Conservation (phyloP, 2,888 invertebrate species). For the Balanococcus diminutus region DNA sequence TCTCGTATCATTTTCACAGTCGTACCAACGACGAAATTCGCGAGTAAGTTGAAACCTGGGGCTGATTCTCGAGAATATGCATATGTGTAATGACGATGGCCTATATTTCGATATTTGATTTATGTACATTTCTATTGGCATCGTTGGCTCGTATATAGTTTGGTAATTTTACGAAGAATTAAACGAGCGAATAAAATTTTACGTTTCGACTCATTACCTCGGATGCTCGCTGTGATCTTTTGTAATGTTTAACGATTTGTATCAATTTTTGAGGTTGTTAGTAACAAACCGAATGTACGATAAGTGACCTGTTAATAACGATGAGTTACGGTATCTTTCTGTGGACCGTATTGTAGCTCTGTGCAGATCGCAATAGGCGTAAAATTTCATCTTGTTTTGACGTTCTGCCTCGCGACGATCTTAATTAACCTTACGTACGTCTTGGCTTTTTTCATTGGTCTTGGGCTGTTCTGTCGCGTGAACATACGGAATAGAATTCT, state of each 20-base stretch:
- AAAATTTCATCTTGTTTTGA: constrained; percentile 7
- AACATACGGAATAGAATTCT: not conserved
- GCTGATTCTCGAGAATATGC: not conserved
- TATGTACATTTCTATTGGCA: not conserved
- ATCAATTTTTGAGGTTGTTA: constrained; percentile 3
- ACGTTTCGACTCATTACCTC: constrained; percentile 2
- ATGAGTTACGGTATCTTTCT: not conserved
- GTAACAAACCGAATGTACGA: not conserved
- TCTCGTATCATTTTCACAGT: not conserved
- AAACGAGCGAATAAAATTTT: constrained; percentile 2
- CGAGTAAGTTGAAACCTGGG: not conserved
- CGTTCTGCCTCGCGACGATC: not conserved
- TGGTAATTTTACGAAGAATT: not conserved
- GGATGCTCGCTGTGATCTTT: not conserved
- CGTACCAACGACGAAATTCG: no score
- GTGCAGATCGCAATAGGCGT: not conserved
- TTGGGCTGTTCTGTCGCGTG: not conserved
- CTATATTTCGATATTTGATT: not conserved
- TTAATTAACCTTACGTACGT: not conserved
- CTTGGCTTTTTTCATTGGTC: not conserved
- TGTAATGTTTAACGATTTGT: constrained; percentile 12
- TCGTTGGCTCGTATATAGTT: not conserved
- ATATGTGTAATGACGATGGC: no score
- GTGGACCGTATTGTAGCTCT: not conserved
- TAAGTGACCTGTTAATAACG: not conserved